Evolutionary conservation across 2,797 vertebrate species (phyloP), one percentile per base, ranked within the genome.

Genomic region (Molossus alvarezi): DNA sequence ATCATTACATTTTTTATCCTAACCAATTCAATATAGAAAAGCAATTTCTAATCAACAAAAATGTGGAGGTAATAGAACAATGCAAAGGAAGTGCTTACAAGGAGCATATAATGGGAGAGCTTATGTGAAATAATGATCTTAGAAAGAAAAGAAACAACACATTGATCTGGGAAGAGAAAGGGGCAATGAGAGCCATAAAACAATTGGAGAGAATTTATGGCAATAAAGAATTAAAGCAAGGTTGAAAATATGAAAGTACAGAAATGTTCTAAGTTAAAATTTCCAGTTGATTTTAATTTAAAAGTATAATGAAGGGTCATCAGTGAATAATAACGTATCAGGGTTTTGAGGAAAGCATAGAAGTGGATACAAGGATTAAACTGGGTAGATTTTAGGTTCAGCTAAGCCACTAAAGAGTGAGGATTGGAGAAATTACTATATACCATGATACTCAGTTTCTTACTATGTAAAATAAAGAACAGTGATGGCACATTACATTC

Each of bases 101-200:
- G 79, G 58, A 45, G 0, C 9, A 21, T 29, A 75, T 86, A 53
- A 33, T 88, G 51, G 51, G 88, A 12, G 21, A 84, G 9, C 20
- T 76, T 69, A 76, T 93, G 41, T 88, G 90, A 95, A 88, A 67
- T 85, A 94, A 85, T 90, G 91, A 95, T 95, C 60, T 76, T 53
- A 90, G 55, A 71, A 81, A 88, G 60, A 97, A 96, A 89, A 77
- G 69, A 60, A 97, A 73, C 12, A 53, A n/a, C 23, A 81, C 76
- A 92, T 81, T 88, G 92, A 93, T 96, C 51, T 87, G n/a, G 18
- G 60, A 79, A 91, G 48, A 76, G 80, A 37, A 90, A 89, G n/a
- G 20, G 69, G 3, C 27, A 62, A 12, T 10, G 12, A 58, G 20
- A 96, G 72, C 48, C 48, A 67, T 72, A 69, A 94, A 85, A 77